phyloP scores from a whole-genome alignment of 2,797 vertebrate species.

The Gymnodraco acuticeps region DNA sequence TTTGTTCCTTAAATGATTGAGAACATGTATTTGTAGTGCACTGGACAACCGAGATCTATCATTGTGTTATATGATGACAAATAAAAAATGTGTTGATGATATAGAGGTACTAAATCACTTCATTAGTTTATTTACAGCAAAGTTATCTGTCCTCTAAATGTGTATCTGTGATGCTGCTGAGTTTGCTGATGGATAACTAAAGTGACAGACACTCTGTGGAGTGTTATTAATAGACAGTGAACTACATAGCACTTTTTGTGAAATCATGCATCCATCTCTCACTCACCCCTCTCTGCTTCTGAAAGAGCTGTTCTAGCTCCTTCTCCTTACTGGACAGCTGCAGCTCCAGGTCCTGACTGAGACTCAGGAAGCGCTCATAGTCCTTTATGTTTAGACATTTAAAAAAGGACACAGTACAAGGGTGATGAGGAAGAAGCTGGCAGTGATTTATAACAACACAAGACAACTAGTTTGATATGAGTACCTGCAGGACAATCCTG shows the following conservation, averaged over 20 bases:
- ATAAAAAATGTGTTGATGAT: not conserved
- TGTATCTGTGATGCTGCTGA: conserved; percentile 6
- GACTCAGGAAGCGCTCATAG: conserved; percentile 87
- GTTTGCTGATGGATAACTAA: not conserved
- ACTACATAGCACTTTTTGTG: not conserved
- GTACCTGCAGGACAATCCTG: conserved; percentile 89
- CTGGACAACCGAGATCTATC: not conserved
- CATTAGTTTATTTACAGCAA: conserved; percentile 9
- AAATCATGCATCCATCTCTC: not conserved
- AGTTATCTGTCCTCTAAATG: conserved; percentile 7
- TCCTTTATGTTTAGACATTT: conserved; percentile 82
- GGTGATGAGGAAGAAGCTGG: not conserved
- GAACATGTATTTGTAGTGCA: not conserved
- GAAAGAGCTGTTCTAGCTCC: conserved; percentile 88
- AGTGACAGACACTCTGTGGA: not conserved
- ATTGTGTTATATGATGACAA: not conserved
- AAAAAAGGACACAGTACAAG: not conserved
- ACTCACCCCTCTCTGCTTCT: conserved; percentile 90
- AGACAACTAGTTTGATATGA: not conserved
- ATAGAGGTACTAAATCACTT: conserved; percentile 3
- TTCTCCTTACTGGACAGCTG: conserved; percentile 90
- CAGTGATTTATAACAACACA: not conserved
- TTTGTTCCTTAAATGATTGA: not conserved
- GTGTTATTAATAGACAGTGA: not conserved
- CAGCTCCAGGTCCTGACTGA: conserved; percentile 88